Percentiles rank a stretch among this genome's conserved stretches.
Evolutionary conservation across 2,797 vertebrate species (phyloP).

Genomic region (Takifugu rubripes): DNA sequence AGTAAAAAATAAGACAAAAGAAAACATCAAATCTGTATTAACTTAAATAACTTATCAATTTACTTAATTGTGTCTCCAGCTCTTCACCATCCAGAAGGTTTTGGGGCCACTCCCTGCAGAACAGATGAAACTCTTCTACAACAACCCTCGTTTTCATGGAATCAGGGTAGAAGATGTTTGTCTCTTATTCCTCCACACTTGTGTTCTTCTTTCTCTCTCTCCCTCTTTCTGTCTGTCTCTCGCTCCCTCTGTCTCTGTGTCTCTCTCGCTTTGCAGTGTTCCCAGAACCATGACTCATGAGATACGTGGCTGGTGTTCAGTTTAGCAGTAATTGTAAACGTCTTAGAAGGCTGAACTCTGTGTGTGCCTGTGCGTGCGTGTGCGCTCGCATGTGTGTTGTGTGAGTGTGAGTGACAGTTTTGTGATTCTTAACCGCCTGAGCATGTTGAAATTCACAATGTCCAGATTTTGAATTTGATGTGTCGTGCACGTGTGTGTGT

Average conservation of each 20-base stretch:
- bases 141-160: slow-evolving; percentile 94
- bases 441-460: slow-evolving; percentile 2
- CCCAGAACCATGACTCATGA: slow-evolving; percentile 72
- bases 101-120: slow-evolving; percentile 89
- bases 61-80: slow-evolving; percentile 63
- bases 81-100: slow-evolving; percentile 96
- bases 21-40: neutral
- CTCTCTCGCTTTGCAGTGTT: slow-evolving; percentile 40
- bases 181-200: neutral
- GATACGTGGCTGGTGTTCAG: slow-evolving; percentile 67
- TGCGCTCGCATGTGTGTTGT: neutral
- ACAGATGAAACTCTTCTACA: slow-evolving; percentile 97
- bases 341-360: slow-evolving; percentile 51
- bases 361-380: slow-evolving; percentile 26
- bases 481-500: slow-evolving; percentile 26
- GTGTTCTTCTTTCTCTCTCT: slow-evolving; percentile 22
- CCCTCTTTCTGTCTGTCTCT: slow-evolving; percentile 4
- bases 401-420: neutral
- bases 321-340: slow-evolving; percentile 65
- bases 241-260: slow-evolving; percentile 5
- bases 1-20: too few relatives aligned
- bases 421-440: too few relatives aligned
- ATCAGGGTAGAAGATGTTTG: slow-evolving; percentile 79
- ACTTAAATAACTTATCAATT: neutral
- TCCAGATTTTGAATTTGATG: neutral